A percentile compares a stretch with the other conserved stretches of the same genome.
phyloP scores from a whole-genome alignment of 2,797 vertebrate species.

The Luscinia megarhynchos region DNA sequence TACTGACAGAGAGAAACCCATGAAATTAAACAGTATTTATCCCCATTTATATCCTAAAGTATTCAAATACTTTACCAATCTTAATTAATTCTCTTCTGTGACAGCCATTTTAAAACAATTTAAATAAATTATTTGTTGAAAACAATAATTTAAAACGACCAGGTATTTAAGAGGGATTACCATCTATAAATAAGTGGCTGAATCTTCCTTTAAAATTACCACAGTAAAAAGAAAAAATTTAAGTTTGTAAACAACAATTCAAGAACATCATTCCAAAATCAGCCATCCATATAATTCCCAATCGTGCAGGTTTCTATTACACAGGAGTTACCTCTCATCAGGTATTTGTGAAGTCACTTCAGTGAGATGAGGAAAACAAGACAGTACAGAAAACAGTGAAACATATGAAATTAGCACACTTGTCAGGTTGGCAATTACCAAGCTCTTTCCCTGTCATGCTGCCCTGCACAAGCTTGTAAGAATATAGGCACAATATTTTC shows the following conservation, averaged over 20 bases:
- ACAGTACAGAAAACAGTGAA: neutral
- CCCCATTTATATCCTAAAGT: neutral
- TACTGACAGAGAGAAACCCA: neutral
- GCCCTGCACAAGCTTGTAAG: neutral
- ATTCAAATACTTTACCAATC: neutral
- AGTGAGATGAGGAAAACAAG: neutral
- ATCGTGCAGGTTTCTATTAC: neutral
- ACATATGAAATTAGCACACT: neutral
- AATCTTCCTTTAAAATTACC: neutral
- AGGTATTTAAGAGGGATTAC: neutral
- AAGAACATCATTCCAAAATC: neutral
- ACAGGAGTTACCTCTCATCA: neutral
- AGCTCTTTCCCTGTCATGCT: neutral
- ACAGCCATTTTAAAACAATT: neutral
- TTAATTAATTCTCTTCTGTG: neutral
- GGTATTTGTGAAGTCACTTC: neutral
- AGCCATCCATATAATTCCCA: neutral
- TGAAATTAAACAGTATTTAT: neutral
- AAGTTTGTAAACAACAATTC: neutral
- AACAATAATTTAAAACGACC: neutral
- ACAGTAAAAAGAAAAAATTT: neutral
- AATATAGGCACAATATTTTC: neutral
- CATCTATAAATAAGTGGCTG: neutral
- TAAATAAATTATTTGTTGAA: neutral
- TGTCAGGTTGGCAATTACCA: neutral